Conservation (phyloP, 2,113 vertebrate genomes). For the Pachycephala philippinensis region DNA sequence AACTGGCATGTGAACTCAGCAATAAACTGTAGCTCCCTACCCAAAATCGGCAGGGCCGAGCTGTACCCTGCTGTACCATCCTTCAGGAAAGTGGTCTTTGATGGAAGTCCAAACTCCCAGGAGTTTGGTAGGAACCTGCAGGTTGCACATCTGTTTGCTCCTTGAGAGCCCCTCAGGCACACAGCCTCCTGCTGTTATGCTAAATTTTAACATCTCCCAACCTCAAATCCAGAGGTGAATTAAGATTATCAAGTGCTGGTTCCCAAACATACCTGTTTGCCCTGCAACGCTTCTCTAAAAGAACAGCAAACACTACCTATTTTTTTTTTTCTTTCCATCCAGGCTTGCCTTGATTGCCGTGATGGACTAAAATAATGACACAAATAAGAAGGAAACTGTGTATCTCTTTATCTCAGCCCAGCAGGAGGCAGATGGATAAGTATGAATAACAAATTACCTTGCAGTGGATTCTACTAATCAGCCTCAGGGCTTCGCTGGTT, state of each 20-base stretch:
- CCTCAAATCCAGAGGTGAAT: constrained; percentile 71
- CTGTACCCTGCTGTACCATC: not conserved
- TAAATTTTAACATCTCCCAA: constrained; percentile 37
- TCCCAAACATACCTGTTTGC: constrained; percentile 57
- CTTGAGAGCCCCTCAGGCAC: not conserved
- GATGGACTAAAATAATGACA: constrained; percentile 69
- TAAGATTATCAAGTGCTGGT: constrained; percentile 70
- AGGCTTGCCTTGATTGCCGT: constrained; percentile 32
- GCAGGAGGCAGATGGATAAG: constrained; percentile 64
- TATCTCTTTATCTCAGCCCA: constrained; percentile 46
- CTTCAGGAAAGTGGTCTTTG: not conserved
- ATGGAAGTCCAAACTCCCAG: not conserved
- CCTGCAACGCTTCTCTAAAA: constrained; percentile 47
- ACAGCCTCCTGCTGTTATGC: constrained; percentile 12
- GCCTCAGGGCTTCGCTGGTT: constrained; percentile 26
- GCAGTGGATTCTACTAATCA: constrained; percentile 74
- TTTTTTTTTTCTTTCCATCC: not conserved
- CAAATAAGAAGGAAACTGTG: constrained; percentile 59
- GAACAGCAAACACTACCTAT: constrained; percentile 54
- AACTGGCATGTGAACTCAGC: not conserved
- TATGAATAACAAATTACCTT: constrained; percentile 76
- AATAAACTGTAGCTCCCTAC: not conserved
- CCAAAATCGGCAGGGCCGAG: not conserved
- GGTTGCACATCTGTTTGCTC: constrained; percentile 42
- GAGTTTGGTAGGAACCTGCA: no score